A percentile compares a stretch with the other conserved stretches of the same genome.
Conservation (phyloP, 2,797 vertebrate genomes). For the Typhlichthys eigenmanni region DNA sequence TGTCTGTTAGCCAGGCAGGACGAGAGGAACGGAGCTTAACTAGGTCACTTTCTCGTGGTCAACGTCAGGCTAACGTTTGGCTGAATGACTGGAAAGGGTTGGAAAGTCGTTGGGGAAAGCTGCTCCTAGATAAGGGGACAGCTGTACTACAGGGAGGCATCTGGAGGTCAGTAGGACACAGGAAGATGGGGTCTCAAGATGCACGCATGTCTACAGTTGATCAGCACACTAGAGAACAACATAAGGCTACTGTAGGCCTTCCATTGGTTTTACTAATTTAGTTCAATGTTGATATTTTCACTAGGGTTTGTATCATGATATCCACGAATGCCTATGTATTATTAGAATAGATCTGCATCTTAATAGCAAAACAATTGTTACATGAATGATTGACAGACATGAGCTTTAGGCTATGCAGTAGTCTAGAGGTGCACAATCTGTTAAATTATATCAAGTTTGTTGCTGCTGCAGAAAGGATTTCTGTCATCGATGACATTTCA, state of each 20-base stretch:
- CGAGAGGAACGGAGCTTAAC: not conserved
- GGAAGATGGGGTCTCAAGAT: conserved; percentile 25
- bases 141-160: conserved; percentile 58
- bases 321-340: too few relatives aligned
- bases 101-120: conserved; percentile 65
- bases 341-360: too few relatives aligned
- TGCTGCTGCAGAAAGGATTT: too few relatives aligned
- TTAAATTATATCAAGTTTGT: too few relatives aligned
- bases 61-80: conserved; percentile 67
- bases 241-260: not conserved
- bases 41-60: conserved; percentile 60
- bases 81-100: conserved; percentile 65
- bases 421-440: too few relatives aligned
- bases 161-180: conserved; percentile 69
- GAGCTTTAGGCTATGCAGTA: too few relatives aligned
- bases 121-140: conserved; percentile 61
- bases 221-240: too few relatives aligned
- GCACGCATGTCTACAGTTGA: too few relatives aligned
- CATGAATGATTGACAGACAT: too few relatives aligned
- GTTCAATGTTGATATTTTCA: too few relatives aligned
- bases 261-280: not conserved
- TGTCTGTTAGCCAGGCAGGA: not conserved
- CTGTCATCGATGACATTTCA: too few relatives aligned
- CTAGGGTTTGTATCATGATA: too few relatives aligned
- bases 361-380: not conserved